Evolutionary conservation across 1,140 invertebrate genomes (phyloP), one percentile per base, ranked within the genome.

Genomic region (Cydia strobilella): DNA sequence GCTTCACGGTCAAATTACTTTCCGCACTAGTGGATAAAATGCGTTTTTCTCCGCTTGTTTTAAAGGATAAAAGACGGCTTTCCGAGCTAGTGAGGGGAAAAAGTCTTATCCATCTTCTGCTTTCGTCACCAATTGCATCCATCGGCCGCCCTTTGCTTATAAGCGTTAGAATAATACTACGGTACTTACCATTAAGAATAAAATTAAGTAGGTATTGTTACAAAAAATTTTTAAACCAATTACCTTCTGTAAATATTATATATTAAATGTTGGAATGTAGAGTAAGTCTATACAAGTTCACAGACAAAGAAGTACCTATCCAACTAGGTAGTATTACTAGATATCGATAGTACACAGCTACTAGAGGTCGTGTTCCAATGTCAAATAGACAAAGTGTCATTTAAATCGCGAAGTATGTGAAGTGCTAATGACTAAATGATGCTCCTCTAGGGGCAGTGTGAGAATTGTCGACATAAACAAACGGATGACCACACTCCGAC

Each of bases 401-500:
- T 66, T 35, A 18, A 35, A 69, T 35, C 51, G n/a, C 31, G 25
- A 69, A 39, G 31, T 35, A 27, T 39, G 27, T 39, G 65, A 27
- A 39, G 27, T 39, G 65, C 65, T 69, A 69, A 69, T 69, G 65
- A 69, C 65, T 69, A 69, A 69, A 69, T 69, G 65, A 69, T 31
- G 13, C 25, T 65, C 23, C 15, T 9, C 51, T 59, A 63, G 66
- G 15, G 66, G 59, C 66, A 72, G 65, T 72, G 69, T 75, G 79
- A 72, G 45, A 74, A 76, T 74, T 39, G 73, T 75, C 76, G 62
- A 76, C 75, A 74, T 77, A 81, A 77, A 81, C 78, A 78, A 79
- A 63, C 69, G 72, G 63, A 76, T 78, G 73, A 75, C 74, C 76
- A 74, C 77, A 72, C 72, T 69, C 73, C 77, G 81, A 82, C 80